These are phyloP conservation scores for Capreolus pygargus DNA, from an alignment of 2,113 vertebrate species.

Conservation along the genomic window DNA sequence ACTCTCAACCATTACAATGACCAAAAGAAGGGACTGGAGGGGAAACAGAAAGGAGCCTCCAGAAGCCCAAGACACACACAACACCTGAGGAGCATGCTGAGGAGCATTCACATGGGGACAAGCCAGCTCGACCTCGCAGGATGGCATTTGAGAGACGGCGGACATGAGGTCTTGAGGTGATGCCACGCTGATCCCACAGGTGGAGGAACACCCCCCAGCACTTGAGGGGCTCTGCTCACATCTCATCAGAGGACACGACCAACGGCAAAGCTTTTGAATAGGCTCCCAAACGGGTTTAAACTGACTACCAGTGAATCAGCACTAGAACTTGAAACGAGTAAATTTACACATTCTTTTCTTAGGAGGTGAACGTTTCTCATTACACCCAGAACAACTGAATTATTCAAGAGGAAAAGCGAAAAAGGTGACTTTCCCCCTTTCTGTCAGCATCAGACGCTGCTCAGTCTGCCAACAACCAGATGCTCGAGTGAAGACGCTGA, in stretches of 20 bases:
- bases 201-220: neutral
- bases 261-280: neutral
- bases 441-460: neutral
- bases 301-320: neutral
- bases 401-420: neutral
- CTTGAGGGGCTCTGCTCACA: neutral
- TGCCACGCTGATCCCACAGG: neutral
- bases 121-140: neutral
- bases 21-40: neutral
- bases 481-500: accelerated
- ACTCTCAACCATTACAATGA: neutral
- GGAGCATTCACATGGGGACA: neutral
- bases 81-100: neutral
- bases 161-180: neutral
- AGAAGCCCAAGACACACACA: neutral
- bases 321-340: neutral
- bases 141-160: accelerated
- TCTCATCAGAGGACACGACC: accelerated
- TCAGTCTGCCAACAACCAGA: neutral
- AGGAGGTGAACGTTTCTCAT: accelerated
- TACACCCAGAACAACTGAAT: neutral
- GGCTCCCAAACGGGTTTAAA: neutral
- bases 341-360: neutral
- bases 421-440: neutral
- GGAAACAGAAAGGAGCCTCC: neutral